Percentiles rank a stretch among this genome's conserved stretches.
phyloP scores from a whole-genome alignment of 2,113 vertebrate genomes.

The Ochotona princeps region DNA sequence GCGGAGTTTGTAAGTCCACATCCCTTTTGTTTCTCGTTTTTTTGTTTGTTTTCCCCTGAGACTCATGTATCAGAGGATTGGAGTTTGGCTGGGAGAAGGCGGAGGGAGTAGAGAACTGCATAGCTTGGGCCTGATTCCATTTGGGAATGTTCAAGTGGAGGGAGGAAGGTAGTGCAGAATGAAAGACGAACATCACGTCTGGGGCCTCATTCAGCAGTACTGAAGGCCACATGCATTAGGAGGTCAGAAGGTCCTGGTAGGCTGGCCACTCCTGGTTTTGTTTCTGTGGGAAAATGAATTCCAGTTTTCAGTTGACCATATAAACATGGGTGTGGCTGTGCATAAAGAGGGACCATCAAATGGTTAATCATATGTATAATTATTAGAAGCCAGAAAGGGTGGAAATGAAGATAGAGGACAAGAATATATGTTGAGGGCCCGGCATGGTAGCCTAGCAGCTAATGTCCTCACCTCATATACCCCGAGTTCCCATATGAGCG shows the following conservation, averaged over 20 bases:
- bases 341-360: background rate
- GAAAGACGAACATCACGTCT: background rate
- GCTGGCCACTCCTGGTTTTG: background rate
- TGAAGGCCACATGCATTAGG: background rate
- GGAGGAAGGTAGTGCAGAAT: background rate
- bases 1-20: background rate
- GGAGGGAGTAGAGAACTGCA: background rate
- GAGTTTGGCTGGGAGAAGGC: background rate
- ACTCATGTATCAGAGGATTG: background rate
- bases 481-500: no score
- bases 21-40: background rate
- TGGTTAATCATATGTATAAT: background rate
- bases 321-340: background rate
- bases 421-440: background rate
- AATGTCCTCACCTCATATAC: no score
- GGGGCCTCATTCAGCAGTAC: background rate
- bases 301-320: background rate
- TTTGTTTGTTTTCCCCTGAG: conserved; percentile 18
- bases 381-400: background rate
- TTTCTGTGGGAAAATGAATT: background rate
- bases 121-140: background rate
- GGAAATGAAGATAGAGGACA: background rate
- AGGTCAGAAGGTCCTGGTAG: background rate
- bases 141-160: background rate
- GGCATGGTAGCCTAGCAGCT: no score